Evolutionary conservation across 2,797 vertebrate species (phyloP), one percentile per base, ranked within the genome.

Genomic region (Benthosema pterotum): DNA sequence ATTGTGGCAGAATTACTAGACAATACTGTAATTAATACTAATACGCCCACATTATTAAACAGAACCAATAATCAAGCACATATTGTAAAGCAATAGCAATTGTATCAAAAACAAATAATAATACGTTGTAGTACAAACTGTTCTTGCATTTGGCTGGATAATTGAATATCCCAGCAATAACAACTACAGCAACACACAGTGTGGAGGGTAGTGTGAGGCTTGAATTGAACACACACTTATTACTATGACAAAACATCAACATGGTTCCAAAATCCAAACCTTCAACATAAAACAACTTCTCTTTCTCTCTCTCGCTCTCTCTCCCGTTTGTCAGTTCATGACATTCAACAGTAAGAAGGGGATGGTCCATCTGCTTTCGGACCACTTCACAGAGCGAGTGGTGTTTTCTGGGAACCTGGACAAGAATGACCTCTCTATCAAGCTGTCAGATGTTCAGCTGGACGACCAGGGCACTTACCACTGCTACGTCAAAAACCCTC

Each of bases 401-500:
- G 87, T 83, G 80, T 99, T 99, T 89, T 91, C 90, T 0, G 98
- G 98, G 22, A 97, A 97, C 87, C 92, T 96, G 63, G 94, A 92
- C 22, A 98, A 96, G 82, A 93, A 98, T 0, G 97, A 99, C 0
- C 88, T 97, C 69, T 95, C 96, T 0, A 94, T 99, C 89, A 97
- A 91, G 0, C 92, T 99, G 57, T 94, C 87, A 1, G 91, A 96
- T 0, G 94, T 98, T 56, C 94, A 97, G 86, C 67, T 92, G 43
- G 90, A 93, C 1, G 98, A 99, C 0, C 83, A 94, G 63, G 98
- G 98, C 28, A 63, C 91, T 68, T 99, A 98, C 87, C 92, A 94
- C 75, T 99, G 98, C 87, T 95, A 95, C 0, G 92, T 99, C 63
- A 94, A 87, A 73, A 99, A 99, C 82, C 96, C 95, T 0, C 98